Evolutionary conservation across 2,113 vertebrate species (phyloP).

Genomic region (Epinephelus fuscoguttatus): DNA sequence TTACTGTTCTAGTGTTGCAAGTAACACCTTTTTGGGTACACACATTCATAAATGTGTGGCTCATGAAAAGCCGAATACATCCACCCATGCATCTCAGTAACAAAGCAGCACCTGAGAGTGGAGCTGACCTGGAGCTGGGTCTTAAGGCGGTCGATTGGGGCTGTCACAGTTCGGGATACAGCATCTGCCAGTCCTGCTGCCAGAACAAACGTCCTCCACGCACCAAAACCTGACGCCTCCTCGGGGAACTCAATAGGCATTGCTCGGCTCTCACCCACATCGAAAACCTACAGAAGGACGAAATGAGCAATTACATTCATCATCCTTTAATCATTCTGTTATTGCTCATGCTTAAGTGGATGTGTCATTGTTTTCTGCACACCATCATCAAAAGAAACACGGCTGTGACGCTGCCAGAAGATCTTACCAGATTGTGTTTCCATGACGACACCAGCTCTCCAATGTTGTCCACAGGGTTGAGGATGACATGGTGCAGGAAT

Average conservation of each 20-base stretch:
- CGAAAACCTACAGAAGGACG: conserved; percentile 75
- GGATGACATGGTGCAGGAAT: conserved; percentile 82
- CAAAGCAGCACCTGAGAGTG: not conserved
- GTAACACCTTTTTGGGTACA: not conserved
- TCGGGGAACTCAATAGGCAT: conserved; percentile 79
- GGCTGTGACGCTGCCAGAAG: not conserved
- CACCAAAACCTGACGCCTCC: conserved; percentile 67
- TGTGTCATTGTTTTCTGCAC: not conserved
- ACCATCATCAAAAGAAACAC: not conserved
- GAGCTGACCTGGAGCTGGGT: conserved; percentile 82
- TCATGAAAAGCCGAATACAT: not conserved
- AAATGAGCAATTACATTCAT: not conserved
- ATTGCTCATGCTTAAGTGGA: not conserved
- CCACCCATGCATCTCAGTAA: not conserved
- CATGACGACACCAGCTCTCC: conserved; percentile 83
- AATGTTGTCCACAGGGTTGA: conserved; percentile 82
- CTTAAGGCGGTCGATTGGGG: conserved; percentile 84
- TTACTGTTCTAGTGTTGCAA: not conserved
- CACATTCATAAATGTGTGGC: not conserved
- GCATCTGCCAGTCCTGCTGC: conserved; percentile 80
- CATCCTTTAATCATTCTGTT: not conserved
- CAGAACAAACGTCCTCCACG: conserved; percentile 77
- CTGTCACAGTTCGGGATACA: conserved; percentile 81
- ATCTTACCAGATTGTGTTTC: conserved; percentile 81
- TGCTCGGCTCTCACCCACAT: conserved; percentile 83